Base-by-base conservation (phyloP, 23 tunicate genomes). In the Phallusia fumigata region DNA sequence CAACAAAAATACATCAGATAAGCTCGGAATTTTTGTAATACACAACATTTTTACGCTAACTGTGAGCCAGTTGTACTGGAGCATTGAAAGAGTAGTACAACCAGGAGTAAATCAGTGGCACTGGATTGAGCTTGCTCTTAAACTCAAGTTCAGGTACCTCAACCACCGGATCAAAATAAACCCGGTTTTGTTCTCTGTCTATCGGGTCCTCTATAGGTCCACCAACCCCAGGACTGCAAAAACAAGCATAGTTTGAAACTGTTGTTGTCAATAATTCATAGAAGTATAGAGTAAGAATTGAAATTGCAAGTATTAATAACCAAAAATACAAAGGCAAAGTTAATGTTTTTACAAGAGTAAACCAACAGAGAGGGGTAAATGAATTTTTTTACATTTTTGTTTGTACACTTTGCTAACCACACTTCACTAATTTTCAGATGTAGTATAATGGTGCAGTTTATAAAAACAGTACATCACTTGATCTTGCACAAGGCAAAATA, bases 171-270 rank as follows among this genome's bases (percentile, higher is more conserved):
- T 87, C 91, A 31, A 53, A 64, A 76, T 33, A 87, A 26, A 65
- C 30, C 19, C 91, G 40, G 24, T 65, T 87, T 64, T 84, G 76
- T 49, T 87, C 91, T 19, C 86, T 73, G 18, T 80, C 81, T 32
- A 58, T 73, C 15, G 91, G 91, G 76, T 87, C 86, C 24, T 76
- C 79, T 6, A 87, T 76, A 1, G 84, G 85, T 0, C 84, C 85
- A 18, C 31, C 15, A 0, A 87, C 91, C 19, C 91, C 91, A 53
- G 91, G 91, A 5, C 77, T 74, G n/a, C 11, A 58, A 58, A 58
- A 21, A 58, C 69, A 58, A 58, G 13, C 28, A 22, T 3, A 21
- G 69, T 13, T 58, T 21, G n/a, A n/a, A n/a, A n/a, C n/a, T n/a
- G n/a, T n/a, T n/a, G n/a, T n/a, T n/a, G n/a, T n/a, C n/a, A n/a